These are phyloP conservation scores for Mellilla xanthometata DNA, from an alignment of 2,888 invertebrate species.

Conservation along the genomic window DNA sequence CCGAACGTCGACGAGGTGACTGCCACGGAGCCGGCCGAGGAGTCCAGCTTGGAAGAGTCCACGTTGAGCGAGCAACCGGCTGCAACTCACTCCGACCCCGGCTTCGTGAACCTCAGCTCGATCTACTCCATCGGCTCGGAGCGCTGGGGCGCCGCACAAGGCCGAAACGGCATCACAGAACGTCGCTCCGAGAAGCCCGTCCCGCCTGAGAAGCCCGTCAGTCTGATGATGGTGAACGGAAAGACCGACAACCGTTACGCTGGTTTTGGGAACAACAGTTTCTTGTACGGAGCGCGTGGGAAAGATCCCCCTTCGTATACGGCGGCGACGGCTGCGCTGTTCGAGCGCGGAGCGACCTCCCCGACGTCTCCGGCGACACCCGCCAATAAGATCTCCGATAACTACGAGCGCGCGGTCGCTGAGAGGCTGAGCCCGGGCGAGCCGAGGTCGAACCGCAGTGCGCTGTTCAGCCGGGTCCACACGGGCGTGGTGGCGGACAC, in stretches of 20 bases:
- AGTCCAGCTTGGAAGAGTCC: constrained; percentile 73
- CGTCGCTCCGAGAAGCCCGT: constrained; percentile 70
- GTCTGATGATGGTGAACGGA: constrained; percentile 74
- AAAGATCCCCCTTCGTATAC: constrained; percentile 72
- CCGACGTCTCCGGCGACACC: constrained; percentile 58
- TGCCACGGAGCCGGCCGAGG: constrained; percentile 71
- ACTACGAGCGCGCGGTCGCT: constrained; percentile 73
- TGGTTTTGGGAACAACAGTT: constrained; percentile 72
- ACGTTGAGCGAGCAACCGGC: constrained; percentile 59
- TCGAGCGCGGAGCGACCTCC: constrained; percentile 48
- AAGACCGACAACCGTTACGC: constrained; percentile 70
- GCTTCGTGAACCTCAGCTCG: constrained; percentile 74
- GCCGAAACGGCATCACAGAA: constrained; percentile 54
- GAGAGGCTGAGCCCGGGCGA: constrained; percentile 64
- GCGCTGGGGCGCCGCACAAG: constrained; percentile 44
- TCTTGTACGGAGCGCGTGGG: constrained; percentile 64
- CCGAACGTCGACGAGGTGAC: constrained; percentile 86
- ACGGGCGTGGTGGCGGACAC: constrained; percentile 70
- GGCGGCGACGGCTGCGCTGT: constrained; percentile 59
- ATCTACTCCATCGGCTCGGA: constrained; percentile 71
- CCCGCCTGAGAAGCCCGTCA: constrained; percentile 76
- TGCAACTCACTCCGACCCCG: constrained; percentile 36
- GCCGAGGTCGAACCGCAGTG: constrained; percentile 57
- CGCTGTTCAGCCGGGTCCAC: constrained; percentile 70
- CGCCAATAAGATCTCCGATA: constrained; percentile 75